These are phyloP conservation scores for Maconellicoccus hirsutus DNA, from an alignment of 1,140 invertebrate genomes.

Conservation along the genomic window DNA sequence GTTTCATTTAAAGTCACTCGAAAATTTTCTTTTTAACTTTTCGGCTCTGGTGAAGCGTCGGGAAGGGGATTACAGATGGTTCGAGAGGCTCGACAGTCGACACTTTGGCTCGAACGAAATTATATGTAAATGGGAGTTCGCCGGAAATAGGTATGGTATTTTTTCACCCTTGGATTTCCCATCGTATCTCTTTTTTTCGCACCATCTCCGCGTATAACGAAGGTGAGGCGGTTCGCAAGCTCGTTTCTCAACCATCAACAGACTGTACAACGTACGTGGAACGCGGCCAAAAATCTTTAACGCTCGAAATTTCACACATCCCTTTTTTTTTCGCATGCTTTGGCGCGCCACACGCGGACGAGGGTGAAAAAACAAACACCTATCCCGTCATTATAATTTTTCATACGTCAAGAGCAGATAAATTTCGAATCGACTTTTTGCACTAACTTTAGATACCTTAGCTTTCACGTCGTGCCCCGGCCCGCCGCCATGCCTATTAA, in stretches of 20 bases:
- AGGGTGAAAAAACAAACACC: constrained; percentile 16
- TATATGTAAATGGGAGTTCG: not conserved
- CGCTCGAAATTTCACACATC: constrained; percentile 3
- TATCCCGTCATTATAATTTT: constrained; percentile 22
- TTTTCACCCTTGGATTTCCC: no score
- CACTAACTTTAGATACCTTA: constrained; percentile 4
- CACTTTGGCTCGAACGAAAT: not conserved
- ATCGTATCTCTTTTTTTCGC: not conserved
- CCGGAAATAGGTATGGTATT: not conserved
- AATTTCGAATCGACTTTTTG: constrained; percentile 22
- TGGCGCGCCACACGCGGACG: no score
- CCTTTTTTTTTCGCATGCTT: not conserved
- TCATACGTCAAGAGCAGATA: constrained; percentile 20
- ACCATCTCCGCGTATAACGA: not conserved
- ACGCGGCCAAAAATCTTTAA: not conserved
- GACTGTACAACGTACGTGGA: no score
- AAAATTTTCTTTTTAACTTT: not conserved
- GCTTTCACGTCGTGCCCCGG: not conserved
- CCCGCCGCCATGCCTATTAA: not conserved
- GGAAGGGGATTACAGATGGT: not conserved
- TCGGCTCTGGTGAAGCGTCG: no score
- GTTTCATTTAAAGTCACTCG: not conserved
- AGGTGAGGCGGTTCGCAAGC: no score
- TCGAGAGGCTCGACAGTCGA: not conserved
- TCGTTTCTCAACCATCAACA: no score